Base-by-base conservation (phyloP, 2,888 invertebrate genomes). In the Drosophila barbarae region DNA sequence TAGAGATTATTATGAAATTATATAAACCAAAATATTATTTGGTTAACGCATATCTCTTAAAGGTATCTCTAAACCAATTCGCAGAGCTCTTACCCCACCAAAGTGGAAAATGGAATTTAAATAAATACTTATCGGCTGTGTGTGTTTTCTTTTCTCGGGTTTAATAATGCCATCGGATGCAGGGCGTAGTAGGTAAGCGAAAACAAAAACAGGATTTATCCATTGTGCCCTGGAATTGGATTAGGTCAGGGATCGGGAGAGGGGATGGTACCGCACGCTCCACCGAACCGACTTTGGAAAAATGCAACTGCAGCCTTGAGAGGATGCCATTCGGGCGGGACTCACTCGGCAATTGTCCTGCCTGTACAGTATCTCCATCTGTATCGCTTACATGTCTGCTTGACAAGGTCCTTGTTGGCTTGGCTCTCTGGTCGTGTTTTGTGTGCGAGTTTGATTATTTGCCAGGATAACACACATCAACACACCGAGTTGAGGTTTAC, bases 121-220 rank as follows among this genome's bases (percentile, higher is more conserved):
- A 68, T 69, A 53, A 53, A 53, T 66, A 38, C 44, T 49, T 35
- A 36, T 38, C 55, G 54, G 32, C 30, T 47, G 44, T 67, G 44
- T 41, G 38, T 63, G 44, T 68, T 47, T 67, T 47, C 47, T 18
- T 55, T 56, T 68, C 50, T 53, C 53, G 53, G 64, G 23, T 53
- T 64, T 47, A 47, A 44, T 65, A 47, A 41, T 49, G 36, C 41
- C 26, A 38, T 12, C 53, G 9, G 18, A 58, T 23, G n/a, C 23
- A 10, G 9, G 28, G 42, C 34, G 13, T 34, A 23, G 13, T 34
- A 23, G 50, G 51, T 47, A 53, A 49, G 67, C 36, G 70, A 52
- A 79, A 83, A 81, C 77, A 85, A 84, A 82, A 77, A 73, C 68
- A 73, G 76, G 84, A 85, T 83, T 85, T 79, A 69, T 73, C 73